Conservation (phyloP, 1,140 invertebrate genomes). For the Atopsyche davidsoni region DNA sequence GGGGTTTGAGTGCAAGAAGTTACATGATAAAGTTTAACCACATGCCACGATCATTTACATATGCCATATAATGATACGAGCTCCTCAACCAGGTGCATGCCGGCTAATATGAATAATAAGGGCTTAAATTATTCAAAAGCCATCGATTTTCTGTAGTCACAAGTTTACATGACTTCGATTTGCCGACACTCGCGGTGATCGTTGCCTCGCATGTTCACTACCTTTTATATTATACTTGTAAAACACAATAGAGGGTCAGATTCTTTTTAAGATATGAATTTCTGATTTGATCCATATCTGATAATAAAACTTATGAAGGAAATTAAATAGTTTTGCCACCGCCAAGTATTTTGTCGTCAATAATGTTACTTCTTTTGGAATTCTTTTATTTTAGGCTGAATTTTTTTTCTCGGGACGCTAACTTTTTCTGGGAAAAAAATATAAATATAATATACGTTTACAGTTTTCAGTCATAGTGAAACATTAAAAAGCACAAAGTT, state of each 20-base stretch:
- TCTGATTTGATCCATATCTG: neutral
- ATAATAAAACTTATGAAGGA: neutral
- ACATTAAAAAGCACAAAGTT: neutral
- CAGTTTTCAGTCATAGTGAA: neutral
- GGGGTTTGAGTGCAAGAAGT: too few species aligned
- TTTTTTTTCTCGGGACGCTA: neutral
- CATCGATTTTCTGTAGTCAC: too few species aligned
- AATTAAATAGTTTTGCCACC: neutral
- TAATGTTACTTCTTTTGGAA: neutral
- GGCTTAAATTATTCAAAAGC: too few species aligned
- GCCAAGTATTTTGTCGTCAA: neutral
- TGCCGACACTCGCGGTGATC: neutral
- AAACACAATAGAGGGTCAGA: neutral
- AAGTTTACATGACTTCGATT: neutral
- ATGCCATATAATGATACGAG: too few species aligned
- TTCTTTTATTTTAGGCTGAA: neutral
- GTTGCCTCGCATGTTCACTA: constrained; percentile 12
- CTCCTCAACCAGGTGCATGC: too few species aligned
- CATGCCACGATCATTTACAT: too few species aligned
- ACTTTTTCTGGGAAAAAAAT: neutral
- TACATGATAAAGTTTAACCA: too few species aligned
- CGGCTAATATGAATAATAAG: too few species aligned
- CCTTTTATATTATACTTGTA: too few species aligned
- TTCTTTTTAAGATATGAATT: neutral
- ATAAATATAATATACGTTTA: neutral